A percentile compares a stretch with the other conserved stretches of the same genome.
phyloP scores from a whole-genome alignment of 1,140 invertebrate species.

The Mesaphorura yosii region DNA sequence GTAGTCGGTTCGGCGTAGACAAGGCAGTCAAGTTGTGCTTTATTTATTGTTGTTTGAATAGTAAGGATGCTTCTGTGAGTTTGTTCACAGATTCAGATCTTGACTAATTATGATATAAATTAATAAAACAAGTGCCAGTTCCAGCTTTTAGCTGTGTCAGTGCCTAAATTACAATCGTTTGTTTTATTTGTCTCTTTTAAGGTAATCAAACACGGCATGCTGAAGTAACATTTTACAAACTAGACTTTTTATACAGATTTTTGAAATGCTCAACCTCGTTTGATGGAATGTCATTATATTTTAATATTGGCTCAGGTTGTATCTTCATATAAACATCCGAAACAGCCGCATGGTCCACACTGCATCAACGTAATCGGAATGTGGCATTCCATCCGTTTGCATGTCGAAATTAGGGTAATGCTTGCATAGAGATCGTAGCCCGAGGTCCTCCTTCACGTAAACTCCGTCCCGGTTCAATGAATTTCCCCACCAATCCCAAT shows the following conservation, averaged over 20 bases:
- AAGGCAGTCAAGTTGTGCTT: conserved; percentile 9
- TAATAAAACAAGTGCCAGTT: no score
- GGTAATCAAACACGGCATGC: not conserved
- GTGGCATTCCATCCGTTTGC: not conserved
- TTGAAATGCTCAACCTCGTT: not conserved
- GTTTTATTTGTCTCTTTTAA: not conserved
- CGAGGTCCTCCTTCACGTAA: not conserved
- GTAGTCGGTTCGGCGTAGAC: not conserved
- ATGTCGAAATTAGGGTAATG: not conserved
- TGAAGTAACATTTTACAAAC: not conserved
- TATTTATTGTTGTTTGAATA: conserved; percentile 4
- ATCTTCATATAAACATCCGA: not conserved
- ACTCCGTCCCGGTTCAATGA: not conserved
- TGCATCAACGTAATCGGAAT: not conserved
- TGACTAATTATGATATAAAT: no score
- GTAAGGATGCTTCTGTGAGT: no score
- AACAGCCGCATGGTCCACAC: not conserved
- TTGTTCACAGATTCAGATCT: no score
- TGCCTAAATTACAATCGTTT: not conserved
- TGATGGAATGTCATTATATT: not conserved
- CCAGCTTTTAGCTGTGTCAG: not conserved
- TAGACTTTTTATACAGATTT: not conserved
- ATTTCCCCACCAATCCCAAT: not conserved
- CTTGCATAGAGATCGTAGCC: not conserved
- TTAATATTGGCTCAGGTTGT: not conserved